Evolutionary conservation across 2,113 vertebrate species (phyloP).

Genomic region (Neomonachus schauinslandi): DNA sequence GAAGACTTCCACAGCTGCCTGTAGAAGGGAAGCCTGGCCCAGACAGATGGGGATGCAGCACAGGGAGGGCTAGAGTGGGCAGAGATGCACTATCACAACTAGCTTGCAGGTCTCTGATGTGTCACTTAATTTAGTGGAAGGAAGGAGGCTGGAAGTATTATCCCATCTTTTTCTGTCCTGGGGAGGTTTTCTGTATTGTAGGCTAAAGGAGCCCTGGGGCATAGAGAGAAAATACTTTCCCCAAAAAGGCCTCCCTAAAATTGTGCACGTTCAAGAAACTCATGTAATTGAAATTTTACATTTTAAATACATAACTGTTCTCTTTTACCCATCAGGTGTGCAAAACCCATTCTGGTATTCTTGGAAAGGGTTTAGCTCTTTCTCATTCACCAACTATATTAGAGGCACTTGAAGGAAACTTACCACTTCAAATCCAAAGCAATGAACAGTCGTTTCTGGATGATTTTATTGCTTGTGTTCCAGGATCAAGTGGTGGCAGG

Average conservation of each 20-base stretch:
- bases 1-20: neutral
- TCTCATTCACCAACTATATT: constrained; percentile 98
- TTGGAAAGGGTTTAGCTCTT: constrained; percentile 97
- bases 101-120: neutral
- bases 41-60: neutral
- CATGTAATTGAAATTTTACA: neutral
- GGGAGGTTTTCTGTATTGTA: neutral
- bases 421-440: constrained; percentile 97
- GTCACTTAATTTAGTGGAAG: neutral
- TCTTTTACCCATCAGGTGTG: constrained; percentile 90
- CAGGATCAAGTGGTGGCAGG: constrained; percentile 96
- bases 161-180: neutral
- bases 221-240: neutral
- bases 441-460: constrained; percentile 99
- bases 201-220: neutral
- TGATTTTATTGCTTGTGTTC: constrained; percentile 98
- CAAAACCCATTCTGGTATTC: constrained; percentile 96
- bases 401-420: constrained; percentile 97
- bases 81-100: neutral
- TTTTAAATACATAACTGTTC: constrained; percentile 27
- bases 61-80: neutral
- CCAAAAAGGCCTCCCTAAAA: neutral
- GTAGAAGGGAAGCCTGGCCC: neutral
- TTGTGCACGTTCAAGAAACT: neutral
- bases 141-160: neutral